Conservation (phyloP, 2,113 vertebrate species). For the Machaerirhynchus nigripectus region DNA sequence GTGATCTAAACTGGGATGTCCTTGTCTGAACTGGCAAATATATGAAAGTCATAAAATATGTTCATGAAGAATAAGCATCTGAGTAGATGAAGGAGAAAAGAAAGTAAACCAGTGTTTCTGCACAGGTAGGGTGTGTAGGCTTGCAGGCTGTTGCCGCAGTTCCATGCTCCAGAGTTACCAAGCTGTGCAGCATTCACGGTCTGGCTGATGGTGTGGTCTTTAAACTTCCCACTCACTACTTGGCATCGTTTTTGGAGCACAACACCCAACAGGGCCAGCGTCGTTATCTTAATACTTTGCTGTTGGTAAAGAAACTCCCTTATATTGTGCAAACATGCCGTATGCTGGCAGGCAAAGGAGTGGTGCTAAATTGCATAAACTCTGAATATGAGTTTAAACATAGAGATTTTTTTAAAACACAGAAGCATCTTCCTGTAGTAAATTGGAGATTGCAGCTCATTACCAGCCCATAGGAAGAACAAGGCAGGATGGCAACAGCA, state of each 20-base stretch:
- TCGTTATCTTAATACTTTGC: neutral
- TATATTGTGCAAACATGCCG: neutral
- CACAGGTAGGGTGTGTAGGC: no score
- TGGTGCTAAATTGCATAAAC: neutral
- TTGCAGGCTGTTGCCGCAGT: neutral
- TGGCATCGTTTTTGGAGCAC: rapidly evolving
- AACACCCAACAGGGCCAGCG: rapidly evolving
- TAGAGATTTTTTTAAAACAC: constrained; percentile 1
- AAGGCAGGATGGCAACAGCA: neutral
- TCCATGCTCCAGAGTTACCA: neutral
- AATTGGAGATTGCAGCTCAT: neutral
- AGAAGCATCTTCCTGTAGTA: neutral
- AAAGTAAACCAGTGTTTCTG: neutral
- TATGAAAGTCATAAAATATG: neutral
- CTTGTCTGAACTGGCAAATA: neutral
- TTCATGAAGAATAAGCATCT: neutral
- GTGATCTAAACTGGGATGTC: neutral
- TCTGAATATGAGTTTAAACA: constrained; percentile 4
- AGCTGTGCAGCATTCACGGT: neutral
- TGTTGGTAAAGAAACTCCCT: constrained; percentile 4
- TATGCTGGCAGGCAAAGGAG: constrained; percentile 14
- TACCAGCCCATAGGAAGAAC: neutral
- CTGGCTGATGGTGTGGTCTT: neutral
- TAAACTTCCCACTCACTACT: neutral
- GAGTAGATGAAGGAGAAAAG: neutral